Conservation (phyloP, 2,888 invertebrate species). For the Acleris emargana region DNA sequence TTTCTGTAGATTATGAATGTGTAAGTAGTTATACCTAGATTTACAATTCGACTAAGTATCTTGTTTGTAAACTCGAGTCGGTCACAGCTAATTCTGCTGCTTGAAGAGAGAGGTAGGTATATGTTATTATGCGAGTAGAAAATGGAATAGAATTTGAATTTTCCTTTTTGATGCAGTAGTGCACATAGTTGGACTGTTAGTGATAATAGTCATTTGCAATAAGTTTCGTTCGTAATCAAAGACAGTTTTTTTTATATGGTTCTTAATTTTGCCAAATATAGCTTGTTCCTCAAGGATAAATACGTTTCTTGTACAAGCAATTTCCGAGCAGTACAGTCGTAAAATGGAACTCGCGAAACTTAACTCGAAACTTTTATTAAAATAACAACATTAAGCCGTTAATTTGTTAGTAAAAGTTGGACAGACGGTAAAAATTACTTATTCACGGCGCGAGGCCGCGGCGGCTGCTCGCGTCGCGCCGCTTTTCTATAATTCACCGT, state of each 20-base stretch:
- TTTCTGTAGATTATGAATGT: slow-evolving; percentile 8
- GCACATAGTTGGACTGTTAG: too few species aligned
- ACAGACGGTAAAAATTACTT: slow-evolving; percentile 80
- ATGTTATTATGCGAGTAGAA: too few species aligned
- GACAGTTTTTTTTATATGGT: too few species aligned
- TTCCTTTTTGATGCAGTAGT: too few species aligned
- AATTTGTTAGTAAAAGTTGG: slow-evolving; percentile 82
- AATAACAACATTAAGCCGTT: slow-evolving; percentile 80
- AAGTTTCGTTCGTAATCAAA: too few species aligned
- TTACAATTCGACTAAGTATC: neutral
- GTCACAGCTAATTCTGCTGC: too few species aligned
- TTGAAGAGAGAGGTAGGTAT: too few species aligned
- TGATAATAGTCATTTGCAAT: too few species aligned
- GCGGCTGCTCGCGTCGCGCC: slow-evolving; percentile 61
- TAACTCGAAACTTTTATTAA: slow-evolving; percentile 78
- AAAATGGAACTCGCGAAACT: slow-evolving; percentile 74
- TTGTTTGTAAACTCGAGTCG: too few species aligned
- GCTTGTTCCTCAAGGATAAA: neutral
- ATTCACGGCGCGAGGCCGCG: slow-evolving; percentile 71
- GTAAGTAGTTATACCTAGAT: neutral
- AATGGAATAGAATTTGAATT: too few species aligned
- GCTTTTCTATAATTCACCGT: slow-evolving; percentile 74
- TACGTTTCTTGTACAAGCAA: slow-evolving; percentile 59
- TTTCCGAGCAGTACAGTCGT: slow-evolving; percentile 62
- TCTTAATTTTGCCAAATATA: too few species aligned